phyloP scores from a whole-genome alignment of 1,140 invertebrate genomes.

The Drosophila ogumai region DNA sequence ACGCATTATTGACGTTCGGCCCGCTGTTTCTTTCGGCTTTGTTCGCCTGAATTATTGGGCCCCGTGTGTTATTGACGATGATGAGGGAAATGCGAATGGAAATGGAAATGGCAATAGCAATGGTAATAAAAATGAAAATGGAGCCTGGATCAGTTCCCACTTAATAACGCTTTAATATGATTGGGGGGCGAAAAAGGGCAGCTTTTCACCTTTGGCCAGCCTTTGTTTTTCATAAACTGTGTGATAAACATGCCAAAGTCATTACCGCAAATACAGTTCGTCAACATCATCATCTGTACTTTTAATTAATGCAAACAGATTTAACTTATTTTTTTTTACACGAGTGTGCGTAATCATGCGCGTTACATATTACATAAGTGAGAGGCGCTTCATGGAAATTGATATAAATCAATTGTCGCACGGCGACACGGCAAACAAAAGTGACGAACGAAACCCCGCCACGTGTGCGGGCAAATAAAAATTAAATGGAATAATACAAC shows the following conservation, averaged over 20 bases:
- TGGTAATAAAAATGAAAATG: slow-evolving; percentile 18
- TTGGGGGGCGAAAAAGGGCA: not conserved
- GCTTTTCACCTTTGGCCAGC: slow-evolving; percentile 11
- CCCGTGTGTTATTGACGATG: slow-evolving; percentile 17
- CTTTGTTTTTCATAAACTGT: slow-evolving; percentile 59
- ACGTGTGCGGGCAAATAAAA: slow-evolving; percentile 65
- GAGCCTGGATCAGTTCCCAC: slow-evolving; percentile 26
- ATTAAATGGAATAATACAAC: slow-evolving; percentile 63
- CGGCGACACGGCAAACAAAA: slow-evolving; percentile 48
- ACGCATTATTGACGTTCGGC: slow-evolving; percentile 70
- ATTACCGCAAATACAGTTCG: slow-evolving; percentile 77
- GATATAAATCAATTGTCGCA: slow-evolving; percentile 77
- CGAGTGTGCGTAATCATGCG: slow-evolving; percentile 37
- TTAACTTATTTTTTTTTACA: slow-evolving; percentile 60
- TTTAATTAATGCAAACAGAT: slow-evolving; percentile 83
- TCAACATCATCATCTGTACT: slow-evolving; percentile 45
- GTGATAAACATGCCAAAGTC: slow-evolving; percentile 73
- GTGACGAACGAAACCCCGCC: slow-evolving; percentile 10
- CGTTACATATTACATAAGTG: slow-evolving; percentile 69
- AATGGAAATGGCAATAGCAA: not conserved
- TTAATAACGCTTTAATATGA: slow-evolving; percentile 69
- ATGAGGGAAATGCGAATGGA: slow-evolving; percentile 20
- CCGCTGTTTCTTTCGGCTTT: slow-evolving; percentile 15
- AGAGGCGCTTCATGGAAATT: slow-evolving; percentile 73
- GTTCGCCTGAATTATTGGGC: slow-evolving; percentile 49